Conservation (phyloP, 2,797 vertebrate species). For the Sebastes kiyomatsui region DNA sequence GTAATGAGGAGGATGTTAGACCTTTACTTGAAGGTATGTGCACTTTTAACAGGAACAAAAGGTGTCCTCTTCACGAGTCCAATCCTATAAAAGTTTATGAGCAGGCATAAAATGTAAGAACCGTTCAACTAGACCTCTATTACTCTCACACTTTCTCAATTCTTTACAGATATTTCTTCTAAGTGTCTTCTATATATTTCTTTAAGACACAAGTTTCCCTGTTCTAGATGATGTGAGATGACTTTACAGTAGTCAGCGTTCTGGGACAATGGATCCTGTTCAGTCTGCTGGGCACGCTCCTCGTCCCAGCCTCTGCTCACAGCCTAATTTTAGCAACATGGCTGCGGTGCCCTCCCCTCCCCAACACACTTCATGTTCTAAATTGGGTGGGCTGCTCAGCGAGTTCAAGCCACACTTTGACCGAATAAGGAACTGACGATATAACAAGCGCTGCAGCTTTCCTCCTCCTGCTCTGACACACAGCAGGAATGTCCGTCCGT, state of each 20-base stretch:
- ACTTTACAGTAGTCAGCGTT: not conserved
- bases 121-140: not conserved
- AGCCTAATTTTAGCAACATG: constrained; percentile 79
- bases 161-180: not conserved
- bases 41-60: constrained; percentile 13
- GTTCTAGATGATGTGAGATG: not conserved
- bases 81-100: constrained; percentile 36
- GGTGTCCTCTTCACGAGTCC: constrained; percentile 2
- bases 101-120: not conserved
- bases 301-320: constrained; percentile 11
- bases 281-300: constrained; percentile 34
- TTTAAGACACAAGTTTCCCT: not conserved
- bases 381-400: constrained; percentile 74
- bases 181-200: not conserved
- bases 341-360: constrained; percentile 49
- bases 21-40: not conserved
- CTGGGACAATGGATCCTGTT: constrained; percentile 56
- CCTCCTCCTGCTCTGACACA: constrained; percentile 56
- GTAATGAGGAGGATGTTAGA: not conserved
- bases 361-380: constrained; percentile 69
- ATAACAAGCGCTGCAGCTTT: constrained; percentile 40
- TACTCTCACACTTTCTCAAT: not conserved
- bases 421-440: constrained; percentile 81
- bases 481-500: constrained; percentile 73
- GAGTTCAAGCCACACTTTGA: constrained; percentile 76